Evolutionary conservation across 2,113 vertebrate species (phyloP).

Genomic region (Larimichthys crocea): DNA sequence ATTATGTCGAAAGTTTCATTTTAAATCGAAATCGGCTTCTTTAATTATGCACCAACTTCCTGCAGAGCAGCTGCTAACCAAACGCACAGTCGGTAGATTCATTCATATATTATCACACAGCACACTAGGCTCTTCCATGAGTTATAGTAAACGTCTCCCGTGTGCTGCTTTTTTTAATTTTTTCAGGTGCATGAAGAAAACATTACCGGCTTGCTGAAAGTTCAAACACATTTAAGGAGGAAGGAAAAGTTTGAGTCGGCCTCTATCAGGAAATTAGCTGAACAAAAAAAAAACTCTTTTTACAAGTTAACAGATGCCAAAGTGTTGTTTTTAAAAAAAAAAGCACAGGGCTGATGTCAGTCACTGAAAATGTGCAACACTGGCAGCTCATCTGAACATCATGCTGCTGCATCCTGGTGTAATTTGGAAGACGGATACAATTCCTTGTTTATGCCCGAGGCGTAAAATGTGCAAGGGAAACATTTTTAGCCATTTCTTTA

Average conservation of each 20-base stretch:
- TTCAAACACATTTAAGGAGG: slow-evolving; percentile 1
- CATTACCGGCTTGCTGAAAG: background rate
- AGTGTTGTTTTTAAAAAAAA: background rate
- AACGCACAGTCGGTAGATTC: background rate
- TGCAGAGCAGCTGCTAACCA: slow-evolving; percentile 8
- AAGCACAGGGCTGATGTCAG: slow-evolving; percentile 24
- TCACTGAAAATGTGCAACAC: slow-evolving; percentile 4
- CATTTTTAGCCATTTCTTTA: slow-evolving; percentile 39
- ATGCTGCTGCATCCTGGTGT: slow-evolving; percentile 28
- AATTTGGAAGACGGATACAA: slow-evolving; percentile 45
- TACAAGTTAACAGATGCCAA: slow-evolving; percentile 3
- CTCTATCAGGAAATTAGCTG: background rate
- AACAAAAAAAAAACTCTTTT: slow-evolving; percentile 1
- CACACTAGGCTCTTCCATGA: background rate
- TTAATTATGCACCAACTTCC: slow-evolving; percentile 18
- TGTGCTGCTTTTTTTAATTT: background rate
- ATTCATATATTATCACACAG: background rate
- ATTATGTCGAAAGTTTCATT: slow-evolving; percentile 25
- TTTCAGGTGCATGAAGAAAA: background rate
- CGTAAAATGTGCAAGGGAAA: slow-evolving; percentile 44
- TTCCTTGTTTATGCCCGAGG: slow-evolving; percentile 58
- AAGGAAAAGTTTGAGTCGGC: background rate
- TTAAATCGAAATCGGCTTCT: slow-evolving; percentile 7
- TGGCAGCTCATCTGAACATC: slow-evolving; percentile 58
- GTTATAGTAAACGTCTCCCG: background rate